Base-by-base conservation (phyloP, 2,113 vertebrate species). In the Hemiprocne comata region DNA sequence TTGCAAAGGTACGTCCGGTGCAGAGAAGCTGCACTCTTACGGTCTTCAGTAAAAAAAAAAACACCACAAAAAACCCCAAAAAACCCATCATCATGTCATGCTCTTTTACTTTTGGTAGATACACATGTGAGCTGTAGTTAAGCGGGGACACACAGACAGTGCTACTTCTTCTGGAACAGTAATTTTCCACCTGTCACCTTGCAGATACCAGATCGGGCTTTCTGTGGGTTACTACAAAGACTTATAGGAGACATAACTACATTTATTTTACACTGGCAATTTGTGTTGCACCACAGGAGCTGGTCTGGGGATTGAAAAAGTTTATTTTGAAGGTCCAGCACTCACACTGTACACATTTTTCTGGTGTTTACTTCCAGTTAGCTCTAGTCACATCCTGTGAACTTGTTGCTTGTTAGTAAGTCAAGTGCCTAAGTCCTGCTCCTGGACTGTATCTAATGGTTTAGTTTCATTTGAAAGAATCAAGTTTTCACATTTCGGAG, bases 1-100 rank as follows among this genome's bases (percentile, higher is more conserved):
- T 29, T 99, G 99, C 97, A 98, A 99, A 98, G 99, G 99, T 99
- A 89, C 1, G 13, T 21, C n/a, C 10, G 13, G 20, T 5, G 15
- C 40, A 17, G 8, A 20, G 48, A 54, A 60, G 34, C 17, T 3
- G 9, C 14, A 11, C 13, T 33, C 57, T 72, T 34, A 42, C 10
- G 21, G 66, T 17, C 21, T 60, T 23, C 1, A 42, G 12, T 9
- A 13, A 46, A 78, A 60, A 48, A 48, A 8, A 13, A 46, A 78
- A 55, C 6, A n/a, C n/a, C n/a, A n/a, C 44, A 50, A 51, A 5
- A 1, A 48, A 17, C 36, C 20, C 6, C 44, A 50, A 51, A 5
- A 1, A 48, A 17, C 36, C 20, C 13, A 5, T 53, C 23, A 7
- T 64, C 10, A 1, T 9, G 5, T 42, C 26, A 5, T 28, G 13